Evolutionary conservation across 2,797 vertebrate species (phyloP), one percentile per base, ranked within the genome.

Genomic region (Semaprochilodus insignis): DNA sequence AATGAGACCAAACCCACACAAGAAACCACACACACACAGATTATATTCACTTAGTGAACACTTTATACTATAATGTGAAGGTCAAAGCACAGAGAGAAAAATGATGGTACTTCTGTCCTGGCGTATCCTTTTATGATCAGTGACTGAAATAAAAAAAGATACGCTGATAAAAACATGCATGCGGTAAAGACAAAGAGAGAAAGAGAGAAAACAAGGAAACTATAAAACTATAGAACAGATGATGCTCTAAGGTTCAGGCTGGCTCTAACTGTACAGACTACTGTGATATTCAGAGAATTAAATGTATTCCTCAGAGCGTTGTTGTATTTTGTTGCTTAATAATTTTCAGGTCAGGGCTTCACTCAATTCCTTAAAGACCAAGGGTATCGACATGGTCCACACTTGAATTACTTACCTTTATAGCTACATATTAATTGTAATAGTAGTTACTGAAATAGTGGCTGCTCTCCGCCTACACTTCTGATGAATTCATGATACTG

Each of bases 11-110:
- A 19, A 52, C 31, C 23, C 55, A 78, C 40, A 36, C 25, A 51
- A 19, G 71, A 44, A 27, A 34, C 17, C 36, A 48, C 59, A 83
- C 25, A 57, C 25, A 74, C 60, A 78, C 40, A 67, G 0, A 78
- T 2, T 36, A 48, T 13, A n/a, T 13, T 69, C 51, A 17, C 36
- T 5, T 52, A 27, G 23, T 27, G 14, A 25, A 17, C 48, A 34
- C 25, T 65, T 13, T 25, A 17, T 48, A 73, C 59, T 59, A 5
- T 44, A 77, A 73, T 13, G 4, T 63, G 59, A 83, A 52, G 44
- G 44, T 13, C 44, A 48, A 81, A 54, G 13, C 27, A 55, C 27
- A n/a, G 57, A 63, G 40, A 17, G 71, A 66, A 73, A 11, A 40
- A 10, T 48, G 1, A 66, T 54, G 25, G 19, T 52, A 23, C 31